Conservation (phyloP, 2,113 vertebrate genomes). For the Apodemus sylvaticus region DNA sequence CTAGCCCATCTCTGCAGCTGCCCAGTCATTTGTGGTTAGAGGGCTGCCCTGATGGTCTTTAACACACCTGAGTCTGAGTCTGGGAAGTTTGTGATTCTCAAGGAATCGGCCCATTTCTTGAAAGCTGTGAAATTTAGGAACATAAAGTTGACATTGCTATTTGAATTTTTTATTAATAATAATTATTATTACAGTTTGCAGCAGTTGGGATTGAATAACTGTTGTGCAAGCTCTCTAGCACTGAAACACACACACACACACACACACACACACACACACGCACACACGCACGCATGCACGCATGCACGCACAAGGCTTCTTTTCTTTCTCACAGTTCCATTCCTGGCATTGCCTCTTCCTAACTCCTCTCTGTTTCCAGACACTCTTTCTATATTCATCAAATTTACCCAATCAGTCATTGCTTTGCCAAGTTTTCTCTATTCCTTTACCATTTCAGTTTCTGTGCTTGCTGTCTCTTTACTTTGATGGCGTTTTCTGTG, state of each 20-base stretch:
- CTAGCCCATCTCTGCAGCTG: not conserved
- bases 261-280: too few species aligned
- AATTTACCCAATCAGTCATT: not conserved
- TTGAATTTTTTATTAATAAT: not conserved
- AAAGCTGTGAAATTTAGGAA: not conserved
- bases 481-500: not conserved
- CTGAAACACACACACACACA: too few species aligned
- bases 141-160: not conserved
- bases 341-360: not conserved
- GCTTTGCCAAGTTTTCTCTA: not conserved
- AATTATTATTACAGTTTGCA: not conserved
- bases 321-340: not conserved
- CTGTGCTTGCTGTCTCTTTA: not conserved
- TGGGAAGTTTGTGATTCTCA: not conserved
- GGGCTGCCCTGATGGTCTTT: not conserved
- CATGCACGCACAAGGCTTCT: too few species aligned
- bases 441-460: constrained; percentile 9
- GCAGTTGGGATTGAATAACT: not conserved
- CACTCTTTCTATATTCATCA: not conserved
- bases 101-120: not conserved
- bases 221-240: not conserved
- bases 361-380: not conserved
- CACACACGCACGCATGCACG: too few species aligned
- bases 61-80: not conserved
- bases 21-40: not conserved